These are phyloP conservation scores for Chitala chitala DNA, from an alignment of 2,113 vertebrate species.

Conservation along the genomic window DNA sequence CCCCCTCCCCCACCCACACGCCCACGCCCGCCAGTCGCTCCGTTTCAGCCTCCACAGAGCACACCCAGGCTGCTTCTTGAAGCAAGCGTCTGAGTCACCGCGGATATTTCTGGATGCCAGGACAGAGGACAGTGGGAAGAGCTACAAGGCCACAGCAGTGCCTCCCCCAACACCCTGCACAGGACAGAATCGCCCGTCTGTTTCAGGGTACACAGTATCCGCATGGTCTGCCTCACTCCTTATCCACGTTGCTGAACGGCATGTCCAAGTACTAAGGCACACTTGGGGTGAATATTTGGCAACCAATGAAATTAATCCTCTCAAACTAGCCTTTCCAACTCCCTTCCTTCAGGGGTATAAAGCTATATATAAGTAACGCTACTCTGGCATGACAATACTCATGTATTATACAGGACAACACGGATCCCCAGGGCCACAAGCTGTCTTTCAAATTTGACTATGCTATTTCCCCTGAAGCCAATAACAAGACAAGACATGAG, in stretches of 20 bases:
- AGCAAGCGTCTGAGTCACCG: constrained; percentile 26
- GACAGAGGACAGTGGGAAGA: neutral
- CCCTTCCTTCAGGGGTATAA: neutral
- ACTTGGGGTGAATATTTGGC: no score
- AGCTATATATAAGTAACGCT: neutral
- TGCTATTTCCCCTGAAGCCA: no score
- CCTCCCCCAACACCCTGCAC: neutral
- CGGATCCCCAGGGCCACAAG: neutral
- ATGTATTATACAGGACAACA: neutral
- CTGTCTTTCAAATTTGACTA: no score
- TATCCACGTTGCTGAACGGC: no score
- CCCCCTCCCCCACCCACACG: neutral
- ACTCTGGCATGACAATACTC: neutral
- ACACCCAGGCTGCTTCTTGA: constrained; percentile 9
- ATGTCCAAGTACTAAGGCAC: no score
- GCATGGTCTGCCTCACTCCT: no score
- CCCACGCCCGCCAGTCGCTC: neutral
- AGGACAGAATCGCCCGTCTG: no score
- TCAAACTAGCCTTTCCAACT: no score
- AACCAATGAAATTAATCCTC: no score
- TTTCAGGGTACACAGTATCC: no score
- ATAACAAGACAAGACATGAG: no score
- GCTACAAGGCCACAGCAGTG: neutral
- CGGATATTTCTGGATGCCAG: constrained; percentile 33
- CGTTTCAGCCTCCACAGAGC: neutral